Conservation (phyloP, 1,140 invertebrate species). For the Trichonephila inaurata region DNA sequence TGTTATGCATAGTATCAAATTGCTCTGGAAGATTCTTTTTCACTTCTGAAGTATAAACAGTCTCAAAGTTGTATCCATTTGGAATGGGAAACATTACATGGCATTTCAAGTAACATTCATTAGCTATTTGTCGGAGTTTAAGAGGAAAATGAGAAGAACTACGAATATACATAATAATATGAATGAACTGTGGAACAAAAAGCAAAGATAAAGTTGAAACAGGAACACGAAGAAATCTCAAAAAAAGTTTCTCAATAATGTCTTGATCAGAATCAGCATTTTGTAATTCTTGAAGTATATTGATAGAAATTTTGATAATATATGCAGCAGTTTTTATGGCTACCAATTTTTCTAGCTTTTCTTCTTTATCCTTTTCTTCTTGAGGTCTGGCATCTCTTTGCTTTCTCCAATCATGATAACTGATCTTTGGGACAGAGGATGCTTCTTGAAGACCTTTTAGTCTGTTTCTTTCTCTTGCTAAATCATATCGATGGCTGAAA, state of each 20-base stretch:
- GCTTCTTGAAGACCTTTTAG: background rate
- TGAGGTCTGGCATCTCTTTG: background rate
- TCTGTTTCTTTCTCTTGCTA: conserved; percentile 1
- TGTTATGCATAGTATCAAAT: background rate
- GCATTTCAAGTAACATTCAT: conserved; percentile 46
- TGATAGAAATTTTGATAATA: background rate
- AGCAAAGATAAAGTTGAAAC: background rate
- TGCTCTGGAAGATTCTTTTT: background rate
- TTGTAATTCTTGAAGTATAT: conserved; percentile 6
- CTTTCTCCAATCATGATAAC: conserved; percentile 14
- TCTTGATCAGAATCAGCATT: conserved; percentile 2
- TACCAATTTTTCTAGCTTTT: background rate
- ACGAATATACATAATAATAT: conserved; percentile 23
- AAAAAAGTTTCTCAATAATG: conserved; percentile 12
- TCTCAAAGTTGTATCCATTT: conserved; percentile 58
- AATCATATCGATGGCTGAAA: conserved; percentile 37
- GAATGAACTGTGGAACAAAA: conserved; percentile 40
- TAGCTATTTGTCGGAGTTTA: conserved; percentile 2
- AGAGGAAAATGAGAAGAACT: conserved; percentile 3
- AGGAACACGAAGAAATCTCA: background rate
- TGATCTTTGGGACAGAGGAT: background rate
- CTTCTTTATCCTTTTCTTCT: conserved; percentile 28
- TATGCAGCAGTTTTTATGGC: background rate
- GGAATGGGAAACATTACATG: conserved; percentile 58
- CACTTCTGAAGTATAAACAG: conserved; percentile 47